A percentile compares a stretch with the other conserved stretches of the same genome.
Evolutionary conservation across 2,797 vertebrate species (phyloP).

Genomic region (Characodon lateralis): DNA sequence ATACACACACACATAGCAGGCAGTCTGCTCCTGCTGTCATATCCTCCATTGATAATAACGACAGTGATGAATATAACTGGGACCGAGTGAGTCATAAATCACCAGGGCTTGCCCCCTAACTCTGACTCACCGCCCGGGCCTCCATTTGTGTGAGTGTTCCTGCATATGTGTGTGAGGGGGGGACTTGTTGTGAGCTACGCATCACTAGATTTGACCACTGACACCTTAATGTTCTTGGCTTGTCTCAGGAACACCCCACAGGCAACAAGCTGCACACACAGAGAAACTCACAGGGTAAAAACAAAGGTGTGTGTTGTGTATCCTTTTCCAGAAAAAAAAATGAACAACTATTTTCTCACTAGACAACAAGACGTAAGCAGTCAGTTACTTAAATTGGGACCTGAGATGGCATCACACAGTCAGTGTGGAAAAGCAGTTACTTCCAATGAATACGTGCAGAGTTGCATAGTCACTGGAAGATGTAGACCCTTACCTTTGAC

Average conservation of each 20-base stretch:
- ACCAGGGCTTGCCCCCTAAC: constrained; percentile 55
- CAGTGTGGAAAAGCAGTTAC: not conserved
- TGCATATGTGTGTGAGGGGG: constrained; percentile 26
- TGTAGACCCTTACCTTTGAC: too few relatives aligned
- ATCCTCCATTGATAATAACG: constrained; percentile 76
- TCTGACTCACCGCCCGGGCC: constrained; percentile 52
- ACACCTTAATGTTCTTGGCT: constrained; percentile 80
- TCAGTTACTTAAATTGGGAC: not conserved
- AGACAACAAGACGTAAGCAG: not conserved
- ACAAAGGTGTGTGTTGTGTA: constrained; percentile 18
- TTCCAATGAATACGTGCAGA: not conserved
- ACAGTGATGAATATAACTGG: constrained; percentile 76
- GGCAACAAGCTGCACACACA: constrained; percentile 40
- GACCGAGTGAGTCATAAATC: constrained; percentile 74
- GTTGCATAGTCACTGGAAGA: not conserved
- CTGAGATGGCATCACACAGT: not conserved
- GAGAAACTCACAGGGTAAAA: not conserved
- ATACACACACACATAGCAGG: constrained; percentile 53
- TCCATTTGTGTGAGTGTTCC: constrained; percentile 29
- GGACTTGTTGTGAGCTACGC: constrained; percentile 55
- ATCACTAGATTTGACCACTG: constrained; percentile 76
- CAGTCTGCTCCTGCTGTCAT: constrained; percentile 64
- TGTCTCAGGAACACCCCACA: constrained; percentile 66
- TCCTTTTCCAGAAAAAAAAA: constrained; percentile 16
- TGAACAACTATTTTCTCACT: not conserved